Percentiles rank a stretch among this genome's conserved stretches.
Evolutionary conservation across 2,888 invertebrate species (phyloP).

Genomic region (Oxytorus armatus): DNA sequence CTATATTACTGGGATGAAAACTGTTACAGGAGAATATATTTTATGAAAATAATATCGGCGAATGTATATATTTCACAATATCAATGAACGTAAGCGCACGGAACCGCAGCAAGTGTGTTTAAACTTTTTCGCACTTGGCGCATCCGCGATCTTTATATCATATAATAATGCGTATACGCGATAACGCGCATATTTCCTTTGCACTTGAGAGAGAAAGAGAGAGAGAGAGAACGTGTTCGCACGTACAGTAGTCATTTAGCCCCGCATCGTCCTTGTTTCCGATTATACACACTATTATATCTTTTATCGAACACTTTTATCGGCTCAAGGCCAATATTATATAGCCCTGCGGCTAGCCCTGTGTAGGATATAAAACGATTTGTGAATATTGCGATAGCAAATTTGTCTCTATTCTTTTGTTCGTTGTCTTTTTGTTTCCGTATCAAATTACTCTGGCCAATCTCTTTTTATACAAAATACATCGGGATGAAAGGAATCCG

Average conservation of each 20-base stretch:
- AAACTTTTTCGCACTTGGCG: constrained; percentile 21
- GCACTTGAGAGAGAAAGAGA: no score
- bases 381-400: not conserved
- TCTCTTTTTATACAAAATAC: not conserved
- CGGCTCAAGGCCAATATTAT: constrained; percentile 46
- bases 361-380: constrained; percentile 41
- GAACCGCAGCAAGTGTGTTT: constrained; percentile 17
- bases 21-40: not conserved
- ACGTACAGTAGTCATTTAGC: constrained; percentile 12
- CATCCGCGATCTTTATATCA: constrained; percentile 13
- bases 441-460: not conserved
- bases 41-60: not conserved
- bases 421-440: not conserved
- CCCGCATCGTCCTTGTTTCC: constrained; percentile 29
- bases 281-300: constrained; percentile 23
- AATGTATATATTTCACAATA: constrained; percentile 11
- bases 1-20: no score
- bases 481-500: not conserved
- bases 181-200: constrained; percentile 35
- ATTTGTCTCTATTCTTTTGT: constrained; percentile 3
- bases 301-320: constrained; percentile 52
- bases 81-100: constrained; percentile 18
- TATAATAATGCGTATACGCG: not conserved
- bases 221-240: constrained; percentile 39
- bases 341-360: constrained; percentile 25